Conservation (phyloP, 2,888 invertebrate species). For the Noctua fimbriata region DNA sequence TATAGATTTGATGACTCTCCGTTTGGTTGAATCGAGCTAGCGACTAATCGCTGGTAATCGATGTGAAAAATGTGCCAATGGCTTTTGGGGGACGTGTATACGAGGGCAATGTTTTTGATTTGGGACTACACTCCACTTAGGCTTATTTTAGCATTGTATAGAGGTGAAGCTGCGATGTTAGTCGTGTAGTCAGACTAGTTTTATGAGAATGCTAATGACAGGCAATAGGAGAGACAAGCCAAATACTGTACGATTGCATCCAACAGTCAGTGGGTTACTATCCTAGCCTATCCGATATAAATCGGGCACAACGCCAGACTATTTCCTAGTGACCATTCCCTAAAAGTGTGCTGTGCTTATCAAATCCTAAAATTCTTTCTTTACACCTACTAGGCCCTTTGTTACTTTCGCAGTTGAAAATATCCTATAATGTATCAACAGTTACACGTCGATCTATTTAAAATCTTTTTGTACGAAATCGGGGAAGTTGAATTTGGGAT, state of each 20-base stretch:
- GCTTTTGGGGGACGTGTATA: no score
- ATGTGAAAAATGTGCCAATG: no score
- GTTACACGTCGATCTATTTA: not conserved
- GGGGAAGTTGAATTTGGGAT: constrained; percentile 1
- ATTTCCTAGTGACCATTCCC: not conserved
- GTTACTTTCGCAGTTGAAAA: not conserved
- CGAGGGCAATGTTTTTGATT: no score
- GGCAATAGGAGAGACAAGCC: not conserved
- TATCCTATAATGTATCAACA: not conserved
- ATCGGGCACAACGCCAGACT: not conserved
- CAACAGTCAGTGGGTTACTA: not conserved
- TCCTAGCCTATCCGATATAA: not conserved
- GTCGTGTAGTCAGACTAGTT: not conserved
- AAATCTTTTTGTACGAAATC: not conserved
- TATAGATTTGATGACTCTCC: no score
- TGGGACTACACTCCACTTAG: not conserved
- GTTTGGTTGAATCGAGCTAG: no score
- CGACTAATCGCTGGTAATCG: no score
- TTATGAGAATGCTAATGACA: not conserved
- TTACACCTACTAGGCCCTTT: not conserved
- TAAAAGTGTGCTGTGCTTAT: not conserved
- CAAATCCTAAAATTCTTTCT: not conserved
- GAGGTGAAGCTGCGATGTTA: not conserved
- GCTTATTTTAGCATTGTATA: not conserved
- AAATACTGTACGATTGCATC: not conserved